phyloP scores from a whole-genome alignment of 2,113 vertebrate species.

The Eulemur macaco region DNA sequence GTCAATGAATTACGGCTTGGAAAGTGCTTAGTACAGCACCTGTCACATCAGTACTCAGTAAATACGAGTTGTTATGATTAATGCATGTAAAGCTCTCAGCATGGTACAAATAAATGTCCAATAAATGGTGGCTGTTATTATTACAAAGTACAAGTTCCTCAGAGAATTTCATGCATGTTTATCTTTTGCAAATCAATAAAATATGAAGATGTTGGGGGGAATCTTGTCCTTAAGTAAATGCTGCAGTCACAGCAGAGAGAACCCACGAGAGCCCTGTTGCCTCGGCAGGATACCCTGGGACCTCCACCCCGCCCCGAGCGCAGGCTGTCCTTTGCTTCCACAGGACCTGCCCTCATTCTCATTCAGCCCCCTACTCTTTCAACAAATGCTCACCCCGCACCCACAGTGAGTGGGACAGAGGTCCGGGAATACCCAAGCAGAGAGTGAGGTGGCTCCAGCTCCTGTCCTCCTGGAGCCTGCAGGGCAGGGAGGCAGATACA shows the following conservation, averaged over 20 bases:
- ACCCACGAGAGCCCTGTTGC: neutral
- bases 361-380: neutral
- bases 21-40: constrained; percentile 7
- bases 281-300: neutral
- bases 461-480: neutral
- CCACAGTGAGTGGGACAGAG: neutral
- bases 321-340: neutral
- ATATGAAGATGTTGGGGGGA: constrained; percentile 21
- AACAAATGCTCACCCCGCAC: neutral
- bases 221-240: constrained; percentile 12
- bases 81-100: constrained; percentile 19
- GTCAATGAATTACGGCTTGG: neutral
- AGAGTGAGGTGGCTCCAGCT: neutral
- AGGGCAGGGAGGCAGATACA: neutral
- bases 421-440: neutral
- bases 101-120: constrained; percentile 44
- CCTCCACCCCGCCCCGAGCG: neutral
- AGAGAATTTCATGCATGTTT: constrained; percentile 35
- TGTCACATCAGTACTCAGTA: neutral
- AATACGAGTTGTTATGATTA: constrained; percentile 3
- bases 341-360: neutral
- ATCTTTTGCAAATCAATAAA: constrained; percentile 53
- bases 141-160: constrained; percentile 23
- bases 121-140: constrained; percentile 43
- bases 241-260: neutral